Conservation (phyloP, 2,888 invertebrate species). For the Anthrax anthrax region DNA sequence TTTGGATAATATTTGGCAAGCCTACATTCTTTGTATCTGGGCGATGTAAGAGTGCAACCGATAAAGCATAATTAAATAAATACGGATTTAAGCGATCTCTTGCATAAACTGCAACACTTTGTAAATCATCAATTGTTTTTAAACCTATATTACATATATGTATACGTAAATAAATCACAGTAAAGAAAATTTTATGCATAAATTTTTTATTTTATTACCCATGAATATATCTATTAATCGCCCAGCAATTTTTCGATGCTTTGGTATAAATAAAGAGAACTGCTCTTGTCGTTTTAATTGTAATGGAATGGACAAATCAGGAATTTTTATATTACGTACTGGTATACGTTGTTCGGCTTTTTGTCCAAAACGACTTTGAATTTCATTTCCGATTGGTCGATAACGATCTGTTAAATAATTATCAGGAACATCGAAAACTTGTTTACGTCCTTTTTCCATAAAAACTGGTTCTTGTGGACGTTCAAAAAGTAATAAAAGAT, state of each 20-base stretch:
- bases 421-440: constrained; percentile 43
- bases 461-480: constrained; percentile 57
- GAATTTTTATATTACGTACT: constrained; percentile 43
- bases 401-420: constrained; percentile 40
- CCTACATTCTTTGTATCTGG: constrained; percentile 41
- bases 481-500: constrained; percentile 48
- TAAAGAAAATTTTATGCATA: background rate
- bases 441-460: constrained; percentile 46
- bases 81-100: constrained; percentile 58
- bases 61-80: constrained; percentile 58
- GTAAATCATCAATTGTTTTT: constrained; percentile 47
- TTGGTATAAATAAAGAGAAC: constrained; percentile 52
- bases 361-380: constrained; percentile 41
- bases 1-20: constrained; percentile 43
- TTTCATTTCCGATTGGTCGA: constrained; percentile 28
- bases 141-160: constrained; percentile 33
- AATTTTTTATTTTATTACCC: constrained; percentile 29
- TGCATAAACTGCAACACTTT: constrained; percentile 47
- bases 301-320: constrained; percentile 43
- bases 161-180: background rate
- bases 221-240: constrained; percentile 49
- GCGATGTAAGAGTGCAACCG: constrained; percentile 53
- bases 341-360: constrained; percentile 35
- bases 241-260: constrained; percentile 45
- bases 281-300: constrained; percentile 42